Conservation (phyloP, 2,888 invertebrate species). For the Eupithecia subfuscata region DNA sequence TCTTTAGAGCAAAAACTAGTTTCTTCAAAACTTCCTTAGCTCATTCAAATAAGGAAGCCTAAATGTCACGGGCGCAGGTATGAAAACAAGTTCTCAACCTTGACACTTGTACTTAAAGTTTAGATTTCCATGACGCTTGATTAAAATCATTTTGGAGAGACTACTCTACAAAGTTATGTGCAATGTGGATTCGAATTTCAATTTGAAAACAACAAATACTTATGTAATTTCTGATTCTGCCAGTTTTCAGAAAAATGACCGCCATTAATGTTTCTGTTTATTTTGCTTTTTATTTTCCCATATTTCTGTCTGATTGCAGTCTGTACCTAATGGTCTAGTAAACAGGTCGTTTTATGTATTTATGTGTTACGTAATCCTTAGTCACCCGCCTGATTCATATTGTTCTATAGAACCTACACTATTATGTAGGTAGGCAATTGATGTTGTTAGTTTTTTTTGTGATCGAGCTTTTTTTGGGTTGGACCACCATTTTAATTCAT, state of each 20-base stretch:
- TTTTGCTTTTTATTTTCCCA: not conserved
- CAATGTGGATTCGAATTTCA: not conserved
- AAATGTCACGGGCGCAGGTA: constrained; percentile 37
- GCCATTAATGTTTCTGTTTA: not conserved
- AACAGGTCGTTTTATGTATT: constrained; percentile 19
- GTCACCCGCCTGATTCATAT: constrained; percentile 36
- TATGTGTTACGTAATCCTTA: constrained; percentile 35
- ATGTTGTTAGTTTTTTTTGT: not conserved
- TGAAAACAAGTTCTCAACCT: constrained; percentile 24
- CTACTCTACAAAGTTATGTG: not conserved
- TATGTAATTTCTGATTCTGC: not conserved
- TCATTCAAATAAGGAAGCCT: constrained; percentile 33
- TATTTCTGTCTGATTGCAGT: not conserved
- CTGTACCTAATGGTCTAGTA: constrained; percentile 3
- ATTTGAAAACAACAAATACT: not conserved
- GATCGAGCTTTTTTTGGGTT: too few species aligned
- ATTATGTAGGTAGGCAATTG: not conserved
- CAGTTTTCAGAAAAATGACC: not conserved
- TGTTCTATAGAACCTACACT: constrained; percentile 23
- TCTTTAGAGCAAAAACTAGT: constrained; percentile 31
- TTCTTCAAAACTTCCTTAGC: constrained; percentile 21
- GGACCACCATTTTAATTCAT: too few species aligned
- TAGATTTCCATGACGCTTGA: constrained; percentile 22
- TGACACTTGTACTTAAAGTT: constrained; percentile 16
- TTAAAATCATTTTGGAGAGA: constrained; percentile 8